Conservation (phyloP, 2,888 invertebrate genomes). For the Drosophila hamatofila region DNA sequence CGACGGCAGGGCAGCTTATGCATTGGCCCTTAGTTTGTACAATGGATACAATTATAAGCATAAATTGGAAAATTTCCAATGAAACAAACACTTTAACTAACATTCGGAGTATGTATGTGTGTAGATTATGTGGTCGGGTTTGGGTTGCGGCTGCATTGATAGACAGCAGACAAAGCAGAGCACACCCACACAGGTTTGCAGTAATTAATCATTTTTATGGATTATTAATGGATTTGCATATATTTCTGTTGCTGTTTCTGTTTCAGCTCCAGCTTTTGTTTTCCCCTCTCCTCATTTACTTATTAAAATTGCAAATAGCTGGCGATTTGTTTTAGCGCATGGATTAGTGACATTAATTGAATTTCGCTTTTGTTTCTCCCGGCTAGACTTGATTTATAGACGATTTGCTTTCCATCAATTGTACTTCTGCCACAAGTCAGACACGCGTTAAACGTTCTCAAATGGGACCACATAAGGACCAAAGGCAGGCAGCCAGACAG, state of each 20-base stretch:
- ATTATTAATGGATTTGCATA: slow-evolving; percentile 77
- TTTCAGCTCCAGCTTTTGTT: slow-evolving; percentile 7
- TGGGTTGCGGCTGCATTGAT: slow-evolving; percentile 60
- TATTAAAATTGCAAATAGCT: slow-evolving; percentile 55
- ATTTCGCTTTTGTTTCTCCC: slow-evolving; percentile 21
- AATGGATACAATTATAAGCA: slow-evolving; percentile 63
- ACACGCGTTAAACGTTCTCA: slow-evolving; percentile 48
- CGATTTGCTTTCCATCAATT: slow-evolving; percentile 7
- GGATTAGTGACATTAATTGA: slow-evolving; percentile 54
- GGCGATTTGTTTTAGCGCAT: slow-evolving; percentile 50
- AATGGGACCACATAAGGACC: slow-evolving; percentile 46
- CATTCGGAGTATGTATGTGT: neutral
- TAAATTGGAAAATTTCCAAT: slow-evolving; percentile 70
- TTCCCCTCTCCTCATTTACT: slow-evolving; percentile 38
- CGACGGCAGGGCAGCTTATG: slow-evolving; percentile 64
- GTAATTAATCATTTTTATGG: slow-evolving; percentile 82
- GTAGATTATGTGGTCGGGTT: slow-evolving; percentile 23
- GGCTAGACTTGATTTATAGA: slow-evolving; percentile 39
- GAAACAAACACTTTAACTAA: slow-evolving; percentile 36
- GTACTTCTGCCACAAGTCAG: slow-evolving; percentile 30
- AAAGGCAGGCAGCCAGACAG: slow-evolving; percentile 5
- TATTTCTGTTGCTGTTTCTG: slow-evolving; percentile 11
- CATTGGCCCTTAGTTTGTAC: slow-evolving; percentile 20
- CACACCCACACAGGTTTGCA: slow-evolving; percentile 56
- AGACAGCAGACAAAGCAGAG: slow-evolving; percentile 65